Evolutionary conservation across 2,888 invertebrate genomes (phyloP), one percentile per base, ranked within the genome.

Genomic region (Serripes groenlandicus): DNA sequence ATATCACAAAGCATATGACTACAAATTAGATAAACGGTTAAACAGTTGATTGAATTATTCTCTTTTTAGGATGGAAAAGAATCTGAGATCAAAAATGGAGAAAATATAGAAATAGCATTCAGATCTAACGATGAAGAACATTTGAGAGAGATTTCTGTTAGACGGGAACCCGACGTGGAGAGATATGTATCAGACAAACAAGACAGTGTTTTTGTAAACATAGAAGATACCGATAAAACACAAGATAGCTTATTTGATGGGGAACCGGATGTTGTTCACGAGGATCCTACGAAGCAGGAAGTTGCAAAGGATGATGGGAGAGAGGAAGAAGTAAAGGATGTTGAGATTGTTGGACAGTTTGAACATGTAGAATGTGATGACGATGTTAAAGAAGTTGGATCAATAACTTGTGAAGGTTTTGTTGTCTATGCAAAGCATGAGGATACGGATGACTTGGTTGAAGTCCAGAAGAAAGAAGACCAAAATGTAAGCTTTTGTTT

Each of bases 341-440:
- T 64, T 30, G 66, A 66, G 23, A n/a, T 54, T 23, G 66, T 5
- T 3, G 62, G 37, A 34, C 56, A 76, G 18, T 66, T 30, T 28
- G 52, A 60, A 37, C 56, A 52, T 35, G 66, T 64, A 4, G 49
- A 23, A 23, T 52, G 11, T 2, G 69, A 62, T 37, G 49, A 37
- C 9, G 75, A 66, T 18, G 34, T 34, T 5, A 42, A 34, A 49
- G 74, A 73, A 49, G 74, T 74, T 9, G 56, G 37, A n/a, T 58
- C 73, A 23, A 60, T 35, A 15, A 54, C 42, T 35, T 76, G 75
- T 54, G 82, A 83, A 64, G 86, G 83, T 30, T 86, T 72, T 73
- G 86, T 86, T 32, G 71, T 86, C 30, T 86, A 81, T 76, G 83
- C 78, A 49, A 78, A 76, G 68, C 75, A 75, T 42, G 83, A 75